Evolutionary conservation across 2,888 invertebrate species (phyloP).

Genomic region (Elgonia sp.): DNA sequence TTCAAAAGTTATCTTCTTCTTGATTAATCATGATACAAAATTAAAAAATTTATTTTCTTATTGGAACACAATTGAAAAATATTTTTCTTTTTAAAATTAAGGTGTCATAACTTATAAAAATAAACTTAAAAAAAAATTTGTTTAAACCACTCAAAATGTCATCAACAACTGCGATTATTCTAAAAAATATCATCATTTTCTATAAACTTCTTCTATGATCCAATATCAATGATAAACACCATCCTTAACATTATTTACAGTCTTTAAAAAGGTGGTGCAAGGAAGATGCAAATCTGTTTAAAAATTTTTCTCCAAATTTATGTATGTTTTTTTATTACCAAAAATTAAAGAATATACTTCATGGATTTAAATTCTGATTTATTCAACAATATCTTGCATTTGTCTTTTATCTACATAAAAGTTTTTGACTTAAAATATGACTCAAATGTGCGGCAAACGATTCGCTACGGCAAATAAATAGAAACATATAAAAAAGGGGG

Average conservation of each 20-base stretch:
- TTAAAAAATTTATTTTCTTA: too few species aligned
- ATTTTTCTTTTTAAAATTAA: too few species aligned
- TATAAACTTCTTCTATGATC: too few species aligned
- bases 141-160: too few species aligned
- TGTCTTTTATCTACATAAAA: constrained; percentile 62
- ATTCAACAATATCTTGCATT: constrained; percentile 60
- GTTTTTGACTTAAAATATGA: constrained; percentile 61
- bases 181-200: too few species aligned
- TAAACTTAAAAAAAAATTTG: too few species aligned
- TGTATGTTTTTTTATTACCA: neutral
- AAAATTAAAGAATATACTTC: constrained; percentile 25
- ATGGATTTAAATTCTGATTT: constrained; percentile 50
- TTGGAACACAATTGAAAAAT: too few species aligned
- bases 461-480: constrained; percentile 61
- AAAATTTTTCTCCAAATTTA: neutral
- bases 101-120: too few species aligned
- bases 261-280: constrained; percentile 39
- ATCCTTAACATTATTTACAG: constrained; percentile 46
- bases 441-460: constrained; percentile 59
- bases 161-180: too few species aligned
- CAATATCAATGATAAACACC: too few species aligned
- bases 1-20: too few species aligned
- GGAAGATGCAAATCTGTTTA: constrained; percentile 33
- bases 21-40: too few species aligned
- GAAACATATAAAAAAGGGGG: constrained; percentile 53